Percentiles rank a stretch among this genome's conserved stretches.
These are phyloP conservation scores for Orchestia grillus DNA, from an alignment of 1,140 invertebrate genomes.

Conservation along the genomic window DNA sequence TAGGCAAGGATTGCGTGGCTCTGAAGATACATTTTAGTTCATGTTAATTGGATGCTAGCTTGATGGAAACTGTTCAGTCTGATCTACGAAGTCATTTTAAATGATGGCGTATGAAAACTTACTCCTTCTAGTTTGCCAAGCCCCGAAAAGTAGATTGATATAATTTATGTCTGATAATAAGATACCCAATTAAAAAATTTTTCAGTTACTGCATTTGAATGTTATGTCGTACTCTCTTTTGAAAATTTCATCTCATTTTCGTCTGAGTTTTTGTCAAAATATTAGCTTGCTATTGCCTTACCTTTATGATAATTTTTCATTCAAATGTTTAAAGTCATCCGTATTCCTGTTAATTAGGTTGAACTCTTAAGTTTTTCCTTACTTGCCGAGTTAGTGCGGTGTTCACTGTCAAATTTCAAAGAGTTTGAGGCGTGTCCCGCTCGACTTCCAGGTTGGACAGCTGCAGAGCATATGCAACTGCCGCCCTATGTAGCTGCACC, in stretches of 20 bases:
- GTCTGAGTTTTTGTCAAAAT: neutral
- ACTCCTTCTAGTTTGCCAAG: neutral
- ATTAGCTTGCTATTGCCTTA: neutral
- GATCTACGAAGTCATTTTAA: neutral
- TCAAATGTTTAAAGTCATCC: neutral
- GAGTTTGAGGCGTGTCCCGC: neutral
- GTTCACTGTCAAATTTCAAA: neutral
- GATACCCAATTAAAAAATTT: neutral
- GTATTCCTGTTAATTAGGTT: too few species aligned
- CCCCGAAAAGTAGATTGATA: neutral
- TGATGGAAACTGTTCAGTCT: neutral
- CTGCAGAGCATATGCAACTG: slow-evolving; percentile 3
- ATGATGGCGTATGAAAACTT: neutral
- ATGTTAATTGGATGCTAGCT: neutral
- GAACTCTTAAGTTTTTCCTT: neutral
- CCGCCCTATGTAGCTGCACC: neutral
- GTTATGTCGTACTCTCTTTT: neutral
- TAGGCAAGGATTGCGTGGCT: neutral
- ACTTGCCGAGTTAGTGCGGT: neutral
- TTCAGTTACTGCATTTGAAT: neutral
- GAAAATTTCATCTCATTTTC: neutral
- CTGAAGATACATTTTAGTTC: neutral
- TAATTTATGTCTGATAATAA: too few species aligned
- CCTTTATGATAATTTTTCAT: neutral
- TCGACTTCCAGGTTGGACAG: neutral